Percentiles rank a stretch among this genome's conserved stretches.
These are phyloP conservation scores for Notiomystis cincta DNA, from an alignment of 2,113 vertebrate species.

Conservation along the genomic window DNA sequence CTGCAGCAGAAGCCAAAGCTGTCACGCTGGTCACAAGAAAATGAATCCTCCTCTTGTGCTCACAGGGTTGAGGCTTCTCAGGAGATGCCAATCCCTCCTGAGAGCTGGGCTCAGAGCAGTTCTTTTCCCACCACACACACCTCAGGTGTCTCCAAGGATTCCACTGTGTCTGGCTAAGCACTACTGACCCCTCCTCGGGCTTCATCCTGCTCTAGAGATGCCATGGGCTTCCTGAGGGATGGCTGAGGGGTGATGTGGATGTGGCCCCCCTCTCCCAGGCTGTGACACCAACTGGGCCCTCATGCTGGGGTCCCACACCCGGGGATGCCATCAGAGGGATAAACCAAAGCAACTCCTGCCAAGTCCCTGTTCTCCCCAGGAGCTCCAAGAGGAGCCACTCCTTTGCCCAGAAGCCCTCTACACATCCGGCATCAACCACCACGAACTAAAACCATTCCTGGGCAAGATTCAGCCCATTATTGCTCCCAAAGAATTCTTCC, in stretches of 20 bases:
- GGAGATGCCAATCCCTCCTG: background rate
- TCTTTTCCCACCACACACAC: background rate
- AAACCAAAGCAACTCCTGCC: background rate
- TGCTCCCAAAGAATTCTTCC: background rate
- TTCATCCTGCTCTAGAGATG: background rate
- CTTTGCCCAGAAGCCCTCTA: background rate
- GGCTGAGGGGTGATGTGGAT: background rate
- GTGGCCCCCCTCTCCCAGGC: rapidly evolving
- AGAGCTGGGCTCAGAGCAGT: rapidly evolving
- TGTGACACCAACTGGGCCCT: background rate
- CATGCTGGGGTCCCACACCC: rapidly evolving
- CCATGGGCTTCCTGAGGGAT: rapidly evolving
- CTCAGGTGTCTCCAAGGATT: background rate
- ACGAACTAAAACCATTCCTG: background rate
- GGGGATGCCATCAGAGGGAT: background rate
- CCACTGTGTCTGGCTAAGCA: rapidly evolving
- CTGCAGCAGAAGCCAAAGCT: slow-evolving; percentile 2
- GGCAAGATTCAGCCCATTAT: background rate
- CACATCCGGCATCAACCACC: background rate
- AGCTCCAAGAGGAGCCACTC: background rate
- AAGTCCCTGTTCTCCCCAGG: background rate
- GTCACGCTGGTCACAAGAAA: background rate
- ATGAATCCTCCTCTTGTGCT: background rate
- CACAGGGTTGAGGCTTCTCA: background rate
- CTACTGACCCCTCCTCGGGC: rapidly evolving